Evolutionary conservation across 2,888 invertebrate genomes (phyloP).

Genomic region (Linnaemya vulpina): DNA sequence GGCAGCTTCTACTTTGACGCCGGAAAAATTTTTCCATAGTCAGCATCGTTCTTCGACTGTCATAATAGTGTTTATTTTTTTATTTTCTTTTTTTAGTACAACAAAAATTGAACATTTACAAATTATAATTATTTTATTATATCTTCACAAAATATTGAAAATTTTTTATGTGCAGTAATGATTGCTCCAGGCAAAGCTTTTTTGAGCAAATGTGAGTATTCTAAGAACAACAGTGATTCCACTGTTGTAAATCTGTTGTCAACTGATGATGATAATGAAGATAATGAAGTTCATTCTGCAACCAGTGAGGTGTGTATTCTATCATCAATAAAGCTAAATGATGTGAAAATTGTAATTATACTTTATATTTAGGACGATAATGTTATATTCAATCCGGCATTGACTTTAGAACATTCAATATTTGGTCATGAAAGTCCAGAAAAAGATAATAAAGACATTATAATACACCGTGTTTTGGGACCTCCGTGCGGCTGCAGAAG

Average conservation of each 20-base stretch:
- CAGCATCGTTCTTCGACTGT: background rate
- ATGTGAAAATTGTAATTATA: background rate
- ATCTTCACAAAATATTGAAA: background rate
- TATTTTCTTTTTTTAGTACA: slow-evolving; percentile 21
- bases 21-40: background rate
- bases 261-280: slow-evolving; percentile 14
- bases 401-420: slow-evolving; percentile 1
- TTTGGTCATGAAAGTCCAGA: background rate
- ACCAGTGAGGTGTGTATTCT: slow-evolving; percentile 19
- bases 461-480: slow-evolving; percentile 22
- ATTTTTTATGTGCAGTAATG: slow-evolving; percentile 22
- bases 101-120: slow-evolving; percentile 3
- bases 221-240: slow-evolving; percentile 3
- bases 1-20: background rate
- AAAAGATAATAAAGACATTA: background rate
- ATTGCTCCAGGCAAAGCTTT: slow-evolving; percentile 3
- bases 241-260: slow-evolving; percentile 34
- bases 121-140: slow-evolving; percentile 12
- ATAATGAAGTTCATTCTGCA: slow-evolving; percentile 21
- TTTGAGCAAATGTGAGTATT: slow-evolving; percentile 13
- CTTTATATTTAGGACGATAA: background rate
- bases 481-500: slow-evolving; percentile 27
- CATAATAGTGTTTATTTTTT: slow-evolving; percentile 23
- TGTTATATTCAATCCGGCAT: background rate
- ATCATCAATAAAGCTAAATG: background rate